Conservation (phyloP, 2,888 invertebrate species). For the Platerodrilus igneus region DNA sequence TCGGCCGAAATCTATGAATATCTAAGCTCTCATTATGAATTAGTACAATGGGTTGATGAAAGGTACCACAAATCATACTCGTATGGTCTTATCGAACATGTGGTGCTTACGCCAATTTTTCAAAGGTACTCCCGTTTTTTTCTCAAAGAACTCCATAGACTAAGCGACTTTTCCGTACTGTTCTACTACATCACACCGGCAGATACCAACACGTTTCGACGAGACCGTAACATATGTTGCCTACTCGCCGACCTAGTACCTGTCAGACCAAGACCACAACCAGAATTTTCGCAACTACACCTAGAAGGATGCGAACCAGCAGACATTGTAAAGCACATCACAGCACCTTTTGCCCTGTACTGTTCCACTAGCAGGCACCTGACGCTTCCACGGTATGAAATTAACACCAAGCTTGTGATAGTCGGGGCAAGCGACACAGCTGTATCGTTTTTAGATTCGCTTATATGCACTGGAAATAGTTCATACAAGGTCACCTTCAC, state of each 20-base stretch:
- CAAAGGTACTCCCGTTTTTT: constrained; percentile 55
- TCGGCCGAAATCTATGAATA: constrained; percentile 41
- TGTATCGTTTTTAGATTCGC: constrained; percentile 57
- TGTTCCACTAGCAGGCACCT: constrained; percentile 52
- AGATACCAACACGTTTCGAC: constrained; percentile 23
- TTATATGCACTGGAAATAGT: constrained; percentile 52
- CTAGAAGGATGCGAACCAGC: constrained; percentile 23
- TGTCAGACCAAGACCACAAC: constrained; percentile 35
- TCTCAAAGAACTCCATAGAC: constrained; percentile 58
- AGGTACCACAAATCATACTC: constrained; percentile 36
- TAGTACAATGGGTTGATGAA: constrained; percentile 42
- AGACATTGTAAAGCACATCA: constrained; percentile 20
- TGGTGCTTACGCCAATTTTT: constrained; percentile 57
- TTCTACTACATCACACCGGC: constrained; percentile 55
- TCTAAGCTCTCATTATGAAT: constrained; percentile 43
- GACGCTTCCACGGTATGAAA: constrained; percentile 48
- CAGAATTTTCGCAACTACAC: constrained; percentile 21
- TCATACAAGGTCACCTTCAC: constrained; percentile 56
- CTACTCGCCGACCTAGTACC: constrained; percentile 35
- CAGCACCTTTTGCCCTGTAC: constrained; percentile 52
- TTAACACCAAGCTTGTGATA: constrained; percentile 60
- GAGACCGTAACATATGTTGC: constrained; percentile 32
- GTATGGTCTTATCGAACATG: constrained; percentile 47
- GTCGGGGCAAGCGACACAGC: constrained; percentile 63
- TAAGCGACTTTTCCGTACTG: constrained; percentile 52